These are phyloP conservation scores for Lipophrys pholis DNA, from an alignment of 2,113 vertebrate species.

Conservation along the genomic window DNA sequence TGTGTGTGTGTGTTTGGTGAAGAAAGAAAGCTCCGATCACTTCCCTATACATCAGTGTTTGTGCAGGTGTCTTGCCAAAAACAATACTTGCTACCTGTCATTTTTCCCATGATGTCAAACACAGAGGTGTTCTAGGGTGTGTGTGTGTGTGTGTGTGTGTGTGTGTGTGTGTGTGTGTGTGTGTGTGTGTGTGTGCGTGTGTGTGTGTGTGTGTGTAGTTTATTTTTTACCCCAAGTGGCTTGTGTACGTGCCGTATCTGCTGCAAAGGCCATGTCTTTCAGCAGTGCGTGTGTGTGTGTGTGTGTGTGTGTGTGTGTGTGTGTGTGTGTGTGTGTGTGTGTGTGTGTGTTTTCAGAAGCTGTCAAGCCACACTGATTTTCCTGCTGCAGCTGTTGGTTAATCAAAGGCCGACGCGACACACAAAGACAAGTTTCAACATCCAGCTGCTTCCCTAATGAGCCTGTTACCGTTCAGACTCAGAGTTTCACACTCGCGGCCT, in stretches of 20 bases:
- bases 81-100: slow-evolving; percentile 27
- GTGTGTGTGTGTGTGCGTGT: slow-evolving; percentile 1
- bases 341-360: slow-evolving; percentile 39
- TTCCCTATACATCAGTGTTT: slow-evolving; percentile 21
- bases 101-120: slow-evolving; percentile 47
- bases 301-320: background rate
- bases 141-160: background rate
- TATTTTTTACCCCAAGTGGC: slow-evolving; percentile 16
- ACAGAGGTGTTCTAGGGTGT: background rate
- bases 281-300: slow-evolving; percentile 10
- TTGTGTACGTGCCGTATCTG: slow-evolving; percentile 52
- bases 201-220: slow-evolving; percentile 9
- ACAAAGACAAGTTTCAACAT: slow-evolving; percentile 23
- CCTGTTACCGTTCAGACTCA: too few species aligned
- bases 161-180: background rate
- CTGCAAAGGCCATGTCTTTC: slow-evolving; percentile 31
- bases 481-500: too few species aligned
- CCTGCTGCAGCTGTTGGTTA: slow-evolving; percentile 33
- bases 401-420: slow-evolving; percentile 34
- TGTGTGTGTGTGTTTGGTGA: slow-evolving; percentile 31
- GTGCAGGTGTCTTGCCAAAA: slow-evolving; percentile 46
- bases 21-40: slow-evolving; percentile 15
- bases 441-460: too few species aligned
- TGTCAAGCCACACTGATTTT: slow-evolving; percentile 52
- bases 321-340: slow-evolving; percentile 5